Base-by-base conservation (phyloP, 2,888 invertebrate genomes). In the Allolobophora icterica region DNA sequence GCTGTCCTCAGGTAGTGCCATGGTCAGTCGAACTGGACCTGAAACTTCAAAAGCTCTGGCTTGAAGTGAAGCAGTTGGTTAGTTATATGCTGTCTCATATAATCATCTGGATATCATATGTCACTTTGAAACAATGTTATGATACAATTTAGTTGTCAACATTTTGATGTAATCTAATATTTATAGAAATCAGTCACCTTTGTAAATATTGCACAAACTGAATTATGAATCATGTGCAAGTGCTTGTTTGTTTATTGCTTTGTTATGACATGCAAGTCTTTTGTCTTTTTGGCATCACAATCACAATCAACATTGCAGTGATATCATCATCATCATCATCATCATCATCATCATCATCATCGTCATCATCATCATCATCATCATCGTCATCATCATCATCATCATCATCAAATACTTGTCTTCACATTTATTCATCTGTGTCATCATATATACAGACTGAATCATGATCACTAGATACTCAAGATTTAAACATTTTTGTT, bases 41-140 rank as follows among this genome's bases (percentile, higher is more conserved):
- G 38, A 92, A 93, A 11, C 92, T 95, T 15, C 94, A 94, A 89
- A 93, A 92, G 83, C 93, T 93, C 91, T 94, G 93, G 92, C 93
- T 93, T 92, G 94, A 94, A 33, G 93, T 95, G 33, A 94, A 94
- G 91, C 92, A 94, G 92, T 93, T 93, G 94, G 95, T 94, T 91
- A 52, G 91, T 91, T n/a, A 58, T n/a, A 11, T 13, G 11, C 17
- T n/a, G 71, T 71, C 71, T 71, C 71, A n/a, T n/a, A 17, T n/a
- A n/a, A n/a, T 71, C n/a, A n/a, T 71, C n/a, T 30, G 30, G n/a
- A 71, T 71, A 71, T 71, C n/a, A n/a, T n/a, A n/a, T n/a, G n/a
- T 71, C 13, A 5, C n/a, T n/a, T 30, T 71, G 71, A n/a, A 71
- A n/a, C n/a, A 11, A n/a, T n/a, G 30, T 71, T 71, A 71, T 71